Percentiles rank a stretch among this genome's conserved stretches.
phyloP scores from a whole-genome alignment of 2,797 vertebrate species.

The Characodon lateralis region DNA sequence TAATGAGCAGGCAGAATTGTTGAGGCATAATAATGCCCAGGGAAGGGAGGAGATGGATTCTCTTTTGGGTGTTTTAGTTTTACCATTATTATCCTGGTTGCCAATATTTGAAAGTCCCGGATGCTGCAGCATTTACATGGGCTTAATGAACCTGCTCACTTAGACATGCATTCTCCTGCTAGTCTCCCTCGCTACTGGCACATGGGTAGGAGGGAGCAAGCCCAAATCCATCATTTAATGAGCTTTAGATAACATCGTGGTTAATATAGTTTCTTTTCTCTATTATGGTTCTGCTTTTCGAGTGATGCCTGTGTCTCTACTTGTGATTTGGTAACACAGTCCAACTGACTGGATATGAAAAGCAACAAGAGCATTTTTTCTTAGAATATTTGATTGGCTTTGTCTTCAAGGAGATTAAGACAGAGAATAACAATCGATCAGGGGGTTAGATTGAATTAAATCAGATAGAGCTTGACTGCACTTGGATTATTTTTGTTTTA shows the following conservation, averaged over 20 bases:
- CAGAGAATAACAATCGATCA: constrained; percentile 47
- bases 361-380: constrained; percentile 35
- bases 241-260: constrained; percentile 59
- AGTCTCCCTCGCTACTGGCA: constrained; percentile 32
- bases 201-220: constrained; percentile 32
- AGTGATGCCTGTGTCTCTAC: constrained; percentile 26
- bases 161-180: constrained; percentile 55
- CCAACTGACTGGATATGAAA: constrained; percentile 36
- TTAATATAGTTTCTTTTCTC: constrained; percentile 46
- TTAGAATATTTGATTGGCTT: constrained; percentile 45
- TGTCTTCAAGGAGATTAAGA: constrained; percentile 48
- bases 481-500: constrained; percentile 42
- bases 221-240: constrained; percentile 59
- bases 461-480: constrained; percentile 27
- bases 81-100: constrained; percentile 67
- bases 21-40: constrained; percentile 66
- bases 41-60: constrained; percentile 66
- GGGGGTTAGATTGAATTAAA: constrained; percentile 54
- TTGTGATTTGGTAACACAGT: constrained; percentile 43
- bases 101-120: constrained; percentile 57
- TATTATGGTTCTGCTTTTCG: constrained; percentile 44
- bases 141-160: constrained; percentile 71
- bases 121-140: constrained; percentile 63
- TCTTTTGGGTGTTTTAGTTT: constrained; percentile 64
- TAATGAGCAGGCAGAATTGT: constrained; percentile 71